Conservation (phyloP, 2,113 vertebrate genomes). For the Ginglymostoma cirratum region DNA sequence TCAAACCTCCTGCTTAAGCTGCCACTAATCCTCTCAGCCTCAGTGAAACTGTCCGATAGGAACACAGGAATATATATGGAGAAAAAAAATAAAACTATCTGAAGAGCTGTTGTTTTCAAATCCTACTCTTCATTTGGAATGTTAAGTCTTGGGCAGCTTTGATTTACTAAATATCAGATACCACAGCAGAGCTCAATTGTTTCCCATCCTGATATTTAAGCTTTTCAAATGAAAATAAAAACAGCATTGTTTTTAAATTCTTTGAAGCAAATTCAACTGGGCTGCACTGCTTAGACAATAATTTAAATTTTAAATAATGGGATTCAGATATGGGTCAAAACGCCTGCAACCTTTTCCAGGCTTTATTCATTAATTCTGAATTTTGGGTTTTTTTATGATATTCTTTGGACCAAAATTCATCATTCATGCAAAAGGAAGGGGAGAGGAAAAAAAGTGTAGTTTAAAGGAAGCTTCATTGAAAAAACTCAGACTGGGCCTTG, state of each 20-base stretch:
- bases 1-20: background rate
- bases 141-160: background rate
- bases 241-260: background rate
- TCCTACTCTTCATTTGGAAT: background rate
- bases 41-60: background rate
- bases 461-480: background rate
- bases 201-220: background rate
- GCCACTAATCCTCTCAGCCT: conserved; percentile 1
- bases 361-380: background rate
- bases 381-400: background rate
- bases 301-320: background rate
- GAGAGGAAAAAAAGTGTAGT: background rate
- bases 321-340: background rate
- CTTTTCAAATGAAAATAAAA: background rate
- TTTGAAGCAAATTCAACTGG: background rate
- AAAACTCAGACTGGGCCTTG: background rate
- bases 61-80: background rate
- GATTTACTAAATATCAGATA: background rate
- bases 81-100: background rate
- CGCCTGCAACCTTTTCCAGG: background rate
- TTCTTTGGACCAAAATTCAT: background rate
- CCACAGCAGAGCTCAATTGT: background rate
- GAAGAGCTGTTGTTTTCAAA: background rate
- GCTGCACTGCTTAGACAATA: background rate
- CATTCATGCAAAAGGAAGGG: background rate